A percentile compares a stretch with the other conserved stretches of the same genome.
These are phyloP conservation scores for Formica aserva DNA, from an alignment of 2,888 invertebrate species.

Conservation along the genomic window DNA sequence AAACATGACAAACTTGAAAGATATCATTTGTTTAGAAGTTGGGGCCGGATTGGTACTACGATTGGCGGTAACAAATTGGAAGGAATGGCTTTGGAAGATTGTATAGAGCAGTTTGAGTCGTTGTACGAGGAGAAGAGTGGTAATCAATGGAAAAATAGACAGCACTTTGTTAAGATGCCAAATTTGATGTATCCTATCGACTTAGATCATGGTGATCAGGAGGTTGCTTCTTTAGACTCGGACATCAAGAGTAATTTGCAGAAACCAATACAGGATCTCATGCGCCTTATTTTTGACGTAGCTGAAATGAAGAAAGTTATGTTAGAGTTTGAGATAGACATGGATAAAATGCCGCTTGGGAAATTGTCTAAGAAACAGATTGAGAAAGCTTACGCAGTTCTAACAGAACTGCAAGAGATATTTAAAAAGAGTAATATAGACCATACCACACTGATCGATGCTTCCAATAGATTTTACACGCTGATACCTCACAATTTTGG, in stretches of 20 bases:
- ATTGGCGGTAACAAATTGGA: conserved; percentile 92
- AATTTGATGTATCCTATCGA: conserved; percentile 94
- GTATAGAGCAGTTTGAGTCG: conserved; percentile 88
- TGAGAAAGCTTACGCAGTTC: conserved; percentile 93
- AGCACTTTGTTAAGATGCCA: conserved; percentile 90
- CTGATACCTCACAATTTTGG: conserved; percentile 98
- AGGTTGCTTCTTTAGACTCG: conserved; percentile 85
- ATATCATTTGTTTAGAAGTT: conserved; percentile 95
- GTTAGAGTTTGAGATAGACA: conserved; percentile 98
- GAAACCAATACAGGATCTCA: conserved; percentile 92
- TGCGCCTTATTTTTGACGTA: conserved; percentile 96
- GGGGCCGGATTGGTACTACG: conserved; percentile 98
- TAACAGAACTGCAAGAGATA: conserved; percentile 90
- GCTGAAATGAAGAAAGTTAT: conserved; percentile 96
- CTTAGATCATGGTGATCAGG: conserved; percentile 92
- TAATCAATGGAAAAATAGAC: conserved; percentile 91
- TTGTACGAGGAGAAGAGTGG: conserved; percentile 93
- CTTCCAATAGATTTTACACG: conserved; percentile 97
- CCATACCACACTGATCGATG: conserved; percentile 90
- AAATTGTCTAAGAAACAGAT: conserved; percentile 97
- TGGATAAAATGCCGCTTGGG: conserved; percentile 99
- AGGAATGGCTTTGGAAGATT: conserved; percentile 86
- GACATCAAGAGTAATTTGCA: conserved; percentile 91
- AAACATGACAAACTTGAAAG: conserved; percentile 89
- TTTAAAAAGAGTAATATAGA: conserved; percentile 86